phyloP scores from a whole-genome alignment of 2,888 invertebrate genomes.

The Branchipolynoe longqiensis region DNA sequence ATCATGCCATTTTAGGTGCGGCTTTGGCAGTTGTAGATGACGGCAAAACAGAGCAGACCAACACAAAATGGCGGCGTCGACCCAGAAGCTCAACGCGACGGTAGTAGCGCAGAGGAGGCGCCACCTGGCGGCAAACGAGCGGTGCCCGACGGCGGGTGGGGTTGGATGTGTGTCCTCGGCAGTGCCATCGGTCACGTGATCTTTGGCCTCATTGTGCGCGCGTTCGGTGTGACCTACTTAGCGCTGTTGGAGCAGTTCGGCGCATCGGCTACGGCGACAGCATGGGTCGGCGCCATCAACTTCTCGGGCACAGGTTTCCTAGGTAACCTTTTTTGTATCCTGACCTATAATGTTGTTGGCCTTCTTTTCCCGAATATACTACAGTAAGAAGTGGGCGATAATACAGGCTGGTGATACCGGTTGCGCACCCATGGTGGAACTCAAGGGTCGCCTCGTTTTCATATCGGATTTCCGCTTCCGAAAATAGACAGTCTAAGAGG shows the following conservation, averaged over 20 bases:
- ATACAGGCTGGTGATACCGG: too few relatives aligned
- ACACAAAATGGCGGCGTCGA: not conserved
- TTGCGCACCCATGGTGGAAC: too few relatives aligned
- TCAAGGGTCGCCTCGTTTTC: too few relatives aligned
- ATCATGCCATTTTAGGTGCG: not conserved
- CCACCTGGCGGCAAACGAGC: not conserved
- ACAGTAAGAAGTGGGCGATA: too few relatives aligned
- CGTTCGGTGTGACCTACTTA: slow-evolving; percentile 55
- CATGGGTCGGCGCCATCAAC: slow-evolving; percentile 54
- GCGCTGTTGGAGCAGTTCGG: slow-evolving; percentile 19
- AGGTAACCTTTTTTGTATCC: too few relatives aligned
- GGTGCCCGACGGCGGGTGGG: slow-evolving; percentile 53
- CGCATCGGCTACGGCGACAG: slow-evolving; percentile 33
- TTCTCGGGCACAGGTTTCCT: slow-evolving; percentile 20
- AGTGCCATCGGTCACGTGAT: slow-evolving; percentile 31
- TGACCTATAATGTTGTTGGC: too few relatives aligned
- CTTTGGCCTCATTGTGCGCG: slow-evolving; percentile 13
- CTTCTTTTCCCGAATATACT: too few relatives aligned
- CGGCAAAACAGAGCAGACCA: not conserved
- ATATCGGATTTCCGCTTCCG: too few relatives aligned
- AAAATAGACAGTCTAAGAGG: too few relatives aligned
- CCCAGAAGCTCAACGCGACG: not conserved
- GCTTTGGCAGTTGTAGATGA: not conserved
- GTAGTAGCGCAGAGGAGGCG: not conserved
- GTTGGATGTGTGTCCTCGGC: slow-evolving; percentile 51